Conservation (phyloP, 1,140 invertebrate genomes). For the Pseudomyrmex concolor region DNA sequence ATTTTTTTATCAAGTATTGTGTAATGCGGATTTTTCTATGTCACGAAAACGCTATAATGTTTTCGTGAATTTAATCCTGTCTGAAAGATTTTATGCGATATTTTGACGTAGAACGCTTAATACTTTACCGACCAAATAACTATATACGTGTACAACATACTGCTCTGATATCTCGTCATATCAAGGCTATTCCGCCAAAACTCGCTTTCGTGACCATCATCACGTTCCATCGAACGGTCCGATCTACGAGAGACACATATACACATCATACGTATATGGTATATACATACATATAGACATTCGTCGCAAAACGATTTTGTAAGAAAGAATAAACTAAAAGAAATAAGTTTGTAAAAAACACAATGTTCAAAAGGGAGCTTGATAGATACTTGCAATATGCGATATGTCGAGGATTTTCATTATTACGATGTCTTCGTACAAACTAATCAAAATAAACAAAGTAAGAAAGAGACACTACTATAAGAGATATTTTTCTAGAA, state of each 20-base stretch:
- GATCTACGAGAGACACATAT: neutral
- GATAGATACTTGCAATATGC: slow-evolving; percentile 48
- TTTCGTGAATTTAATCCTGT: neutral
- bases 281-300: neutral
- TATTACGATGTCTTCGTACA: neutral
- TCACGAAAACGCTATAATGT: too few relatives aligned
- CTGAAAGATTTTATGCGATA: neutral
- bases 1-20: too few relatives aligned
- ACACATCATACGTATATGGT: too few relatives aligned
- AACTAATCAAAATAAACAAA: too few relatives aligned
- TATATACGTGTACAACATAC: neutral
- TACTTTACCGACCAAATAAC: slow-evolving; percentile 15
- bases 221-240: slow-evolving; percentile 27
- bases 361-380: slow-evolving; percentile 9
- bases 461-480: too few relatives aligned
- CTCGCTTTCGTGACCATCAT: slow-evolving; percentile 23
- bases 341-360: neutral
- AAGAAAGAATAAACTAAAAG: neutral
- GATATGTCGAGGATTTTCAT: slow-evolving; percentile 12
- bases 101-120: neutral
- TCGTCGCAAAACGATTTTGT: neutral
- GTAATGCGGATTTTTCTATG: neutral
- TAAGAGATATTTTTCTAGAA: neutral
- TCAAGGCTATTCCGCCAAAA: slow-evolving; percentile 11
- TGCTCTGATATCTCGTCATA: neutral